Conservation (phyloP, 2,797 vertebrate genomes). For the Scolopax bukidnonensis region DNA sequence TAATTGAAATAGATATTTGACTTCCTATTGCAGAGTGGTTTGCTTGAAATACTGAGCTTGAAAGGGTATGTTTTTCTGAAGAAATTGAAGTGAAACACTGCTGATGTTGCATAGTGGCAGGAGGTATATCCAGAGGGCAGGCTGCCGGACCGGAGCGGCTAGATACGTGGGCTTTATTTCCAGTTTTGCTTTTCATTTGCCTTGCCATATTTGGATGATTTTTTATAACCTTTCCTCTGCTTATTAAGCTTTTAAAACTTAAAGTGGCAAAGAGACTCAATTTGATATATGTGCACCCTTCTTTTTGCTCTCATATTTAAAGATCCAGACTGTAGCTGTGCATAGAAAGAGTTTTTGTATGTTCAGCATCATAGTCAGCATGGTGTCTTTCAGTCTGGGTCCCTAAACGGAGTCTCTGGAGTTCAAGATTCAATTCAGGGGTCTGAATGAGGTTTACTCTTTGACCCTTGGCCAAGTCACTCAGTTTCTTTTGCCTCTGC, state of each 20-base stretch:
- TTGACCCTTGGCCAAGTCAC: conserved; percentile 25
- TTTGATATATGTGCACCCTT: accelerated
- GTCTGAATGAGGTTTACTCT: not conserved
- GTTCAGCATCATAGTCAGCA: not conserved
- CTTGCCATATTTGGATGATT: not conserved
- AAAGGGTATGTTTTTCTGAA: not conserved
- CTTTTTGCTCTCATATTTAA: not conserved
- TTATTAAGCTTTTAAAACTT: not conserved
- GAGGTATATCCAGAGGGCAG: not conserved
- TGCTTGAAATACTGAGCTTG: not conserved
- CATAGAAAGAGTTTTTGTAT: not conserved
- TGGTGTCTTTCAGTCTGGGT: not conserved
- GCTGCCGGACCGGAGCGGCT: not conserved
- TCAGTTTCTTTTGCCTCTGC: conserved; percentile 36
- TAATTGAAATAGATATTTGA: conserved; percentile 29
- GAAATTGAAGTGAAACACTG: not conserved
- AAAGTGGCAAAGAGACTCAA: not conserved
- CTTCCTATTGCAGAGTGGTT: not conserved
- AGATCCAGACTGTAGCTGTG: not conserved
- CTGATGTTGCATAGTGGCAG: not conserved
- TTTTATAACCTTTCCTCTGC: not conserved
- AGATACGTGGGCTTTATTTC: not conserved
- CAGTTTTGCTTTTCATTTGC: conserved; percentile 8
- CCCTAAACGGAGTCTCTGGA: not conserved
- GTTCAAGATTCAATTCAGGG: not conserved